A percentile compares a stretch with the other conserved stretches of the same genome.
phyloP scores from a whole-genome alignment of 2,113 vertebrate species.

The Myrmecophaga tridactyla region DNA sequence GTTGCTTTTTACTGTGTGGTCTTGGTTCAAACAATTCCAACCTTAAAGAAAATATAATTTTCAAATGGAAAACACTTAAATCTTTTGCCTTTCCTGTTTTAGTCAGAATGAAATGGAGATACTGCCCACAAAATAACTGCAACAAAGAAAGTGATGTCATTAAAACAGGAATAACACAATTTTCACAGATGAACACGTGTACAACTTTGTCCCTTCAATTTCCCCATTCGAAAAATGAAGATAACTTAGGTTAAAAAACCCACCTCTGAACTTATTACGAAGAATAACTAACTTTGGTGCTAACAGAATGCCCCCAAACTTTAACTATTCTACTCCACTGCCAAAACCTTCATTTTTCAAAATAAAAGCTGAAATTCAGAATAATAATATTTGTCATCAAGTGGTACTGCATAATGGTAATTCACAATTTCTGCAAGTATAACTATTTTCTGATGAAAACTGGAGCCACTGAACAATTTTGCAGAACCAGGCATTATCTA shows the following conservation, averaged over 20 bases:
- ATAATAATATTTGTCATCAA: neutral
- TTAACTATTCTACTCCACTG: neutral
- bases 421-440: neutral
- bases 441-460: neutral
- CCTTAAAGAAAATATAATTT: neutral
- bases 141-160: neutral
- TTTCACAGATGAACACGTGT: neutral
- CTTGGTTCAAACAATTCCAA: neutral
- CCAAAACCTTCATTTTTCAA: neutral
- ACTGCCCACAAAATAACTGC: neutral
- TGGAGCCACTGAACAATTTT: neutral
- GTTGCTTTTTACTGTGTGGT: neutral
- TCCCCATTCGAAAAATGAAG: neutral
- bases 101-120: neutral
- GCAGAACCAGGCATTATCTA: neutral
- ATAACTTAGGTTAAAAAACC: neutral
- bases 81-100: neutral
- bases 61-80: conserved; percentile 1
- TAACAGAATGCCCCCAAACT: neutral
- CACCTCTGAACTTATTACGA: neutral
- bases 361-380: neutral
- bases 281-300: neutral
- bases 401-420: neutral
- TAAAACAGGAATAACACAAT: neutral
- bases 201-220: neutral